Conservation (phyloP, 1,140 invertebrate species). For the Mycetomoellerius zeteki region DNA sequence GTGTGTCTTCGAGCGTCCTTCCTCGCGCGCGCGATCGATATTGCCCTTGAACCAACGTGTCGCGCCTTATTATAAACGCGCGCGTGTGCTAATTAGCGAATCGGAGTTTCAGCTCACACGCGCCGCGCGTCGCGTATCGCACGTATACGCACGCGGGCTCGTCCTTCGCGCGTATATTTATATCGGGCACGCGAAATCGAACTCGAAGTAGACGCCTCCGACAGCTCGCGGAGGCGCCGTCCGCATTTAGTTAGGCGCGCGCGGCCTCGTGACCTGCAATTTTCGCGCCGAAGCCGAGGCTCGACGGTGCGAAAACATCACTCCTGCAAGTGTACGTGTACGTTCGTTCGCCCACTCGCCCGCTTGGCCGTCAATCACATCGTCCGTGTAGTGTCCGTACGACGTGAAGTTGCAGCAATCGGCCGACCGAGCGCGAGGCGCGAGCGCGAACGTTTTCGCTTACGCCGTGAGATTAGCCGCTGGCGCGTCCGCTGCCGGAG, state of each 20-base stretch:
- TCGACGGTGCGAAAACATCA: constrained; percentile 59
- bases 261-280: not conserved
- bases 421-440: constrained; percentile 6
- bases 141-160: not conserved
- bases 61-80: constrained; percentile 37
- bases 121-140: too few species aligned
- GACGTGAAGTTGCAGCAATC: constrained; percentile 50
- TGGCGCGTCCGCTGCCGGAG: constrained; percentile 73
- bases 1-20: not conserved
- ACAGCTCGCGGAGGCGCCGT: not conserved
- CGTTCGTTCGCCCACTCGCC: too few species aligned
- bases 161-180: constrained; percentile 60
- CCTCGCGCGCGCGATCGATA: constrained; percentile 11
- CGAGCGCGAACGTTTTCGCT: constrained; percentile 37
- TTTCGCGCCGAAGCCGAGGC: not conserved
- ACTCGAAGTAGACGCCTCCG: constrained; percentile 4
- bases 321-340: not conserved
- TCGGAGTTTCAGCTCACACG: constrained; percentile 19
- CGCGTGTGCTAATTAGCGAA: constrained; percentile 32
- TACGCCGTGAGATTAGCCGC: constrained; percentile 69
- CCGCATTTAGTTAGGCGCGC: not conserved
- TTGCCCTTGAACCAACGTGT: constrained; percentile 28
- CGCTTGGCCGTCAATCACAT: not conserved
- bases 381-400: constrained; percentile 34
- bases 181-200: constrained; percentile 14